Evolutionary conservation across 2,888 invertebrate species (phyloP), one percentile per base, ranked within the genome.

Genomic region (Carpatolechia fugitivella): DNA sequence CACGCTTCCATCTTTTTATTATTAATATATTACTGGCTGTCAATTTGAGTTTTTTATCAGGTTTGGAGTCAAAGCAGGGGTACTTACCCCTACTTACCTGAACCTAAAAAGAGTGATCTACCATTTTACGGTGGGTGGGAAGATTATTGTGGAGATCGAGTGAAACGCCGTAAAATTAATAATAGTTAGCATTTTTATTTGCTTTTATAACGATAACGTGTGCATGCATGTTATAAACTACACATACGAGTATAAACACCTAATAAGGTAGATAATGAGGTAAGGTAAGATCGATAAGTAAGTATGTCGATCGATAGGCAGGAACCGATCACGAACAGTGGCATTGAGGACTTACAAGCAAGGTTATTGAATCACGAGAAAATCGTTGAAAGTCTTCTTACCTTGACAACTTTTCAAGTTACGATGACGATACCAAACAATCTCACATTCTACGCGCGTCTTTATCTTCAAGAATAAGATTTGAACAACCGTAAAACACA

Each of bases 11-110:
- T 82, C 86, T 85, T 85, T 88, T 88, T 86, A 86, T 88, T 86
- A 86, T 89, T 89, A 87, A 87, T 86, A 88, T 88, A 86, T 86
- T 85, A 82, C 76, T 76, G 72, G 74, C 80, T 84, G 85, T 86
- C 85, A 85, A 77, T 78, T 79, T 77, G 64, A 46, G 78, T 81
- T 83, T 78, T 76, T 78, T 81, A 66, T 70, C 54, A 58, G 53
- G 64, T 68, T 69, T 72, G 67, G 69, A 71, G 63, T 60, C 62
- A 66, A n/a, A n/a, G n/a, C n/a, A n/a, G n/a, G n/a, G n/a, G n/a
- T n/a, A n/a, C n/a, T n/a, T n/a, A n/a, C n/a, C n/a, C n/a, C n/a
- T n/a, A n/a, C n/a, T n/a, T n/a, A n/a, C n/a, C n/a, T 70, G 68
- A 80, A 79, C 80, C 78, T 81, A 79, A 68, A 69, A 59, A 67